Percentiles rank a stretch among this genome's conserved stretches.
Evolutionary conservation across 92 coral and sea anemone species (phyloP).

Genomic region (Nematostella vectensis): DNA sequence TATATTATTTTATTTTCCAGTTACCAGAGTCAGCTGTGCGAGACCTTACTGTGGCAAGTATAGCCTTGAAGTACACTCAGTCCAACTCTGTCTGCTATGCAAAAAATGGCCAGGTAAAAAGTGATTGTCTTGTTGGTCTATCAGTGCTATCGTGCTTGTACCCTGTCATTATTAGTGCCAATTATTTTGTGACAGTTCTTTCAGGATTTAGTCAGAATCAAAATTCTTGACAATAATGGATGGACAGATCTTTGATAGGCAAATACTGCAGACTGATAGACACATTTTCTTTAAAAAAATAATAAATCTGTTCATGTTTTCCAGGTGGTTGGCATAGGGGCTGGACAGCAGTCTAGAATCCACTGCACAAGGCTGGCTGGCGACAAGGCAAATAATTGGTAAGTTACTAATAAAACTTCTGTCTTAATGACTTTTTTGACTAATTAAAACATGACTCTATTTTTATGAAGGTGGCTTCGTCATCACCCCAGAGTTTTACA

Average conservation of each 20-base stretch:
- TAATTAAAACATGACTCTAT: background rate
- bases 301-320: too few relatives aligned
- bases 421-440: background rate
- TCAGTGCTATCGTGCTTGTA: background rate
- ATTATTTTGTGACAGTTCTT: too few relatives aligned
- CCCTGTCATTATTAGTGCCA: too few relatives aligned
- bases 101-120: slow-evolving; percentile 82
- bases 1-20: slow-evolving; percentile 35
- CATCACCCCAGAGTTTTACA: slow-evolving; percentile 86
- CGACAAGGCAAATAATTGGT: slow-evolving; percentile 98
- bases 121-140: background rate
- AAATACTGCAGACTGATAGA: too few relatives aligned
- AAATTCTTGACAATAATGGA: too few relatives aligned
- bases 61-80: slow-evolving; percentile 93
- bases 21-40: slow-evolving; percentile 75
- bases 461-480: slow-evolving; percentile 82
- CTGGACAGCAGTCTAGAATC: slow-evolving; percentile 98
- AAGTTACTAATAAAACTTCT: background rate
- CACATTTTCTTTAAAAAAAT: too few relatives aligned
- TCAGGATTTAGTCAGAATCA: too few relatives aligned
- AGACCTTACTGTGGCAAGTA: slow-evolving; percentile 83
- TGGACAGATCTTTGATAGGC: too few relatives aligned
- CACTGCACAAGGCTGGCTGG: slow-evolving; percentile 98
- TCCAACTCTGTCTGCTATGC: slow-evolving; percentile 98
- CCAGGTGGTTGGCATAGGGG: slow-evolving; percentile 95